A percentile compares a stretch with the other conserved stretches of the same genome.
These are phyloP conservation scores for Chrysopilus asiliformis DNA, from an alignment of 2,888 invertebrate genomes.

Conservation along the genomic window DNA sequence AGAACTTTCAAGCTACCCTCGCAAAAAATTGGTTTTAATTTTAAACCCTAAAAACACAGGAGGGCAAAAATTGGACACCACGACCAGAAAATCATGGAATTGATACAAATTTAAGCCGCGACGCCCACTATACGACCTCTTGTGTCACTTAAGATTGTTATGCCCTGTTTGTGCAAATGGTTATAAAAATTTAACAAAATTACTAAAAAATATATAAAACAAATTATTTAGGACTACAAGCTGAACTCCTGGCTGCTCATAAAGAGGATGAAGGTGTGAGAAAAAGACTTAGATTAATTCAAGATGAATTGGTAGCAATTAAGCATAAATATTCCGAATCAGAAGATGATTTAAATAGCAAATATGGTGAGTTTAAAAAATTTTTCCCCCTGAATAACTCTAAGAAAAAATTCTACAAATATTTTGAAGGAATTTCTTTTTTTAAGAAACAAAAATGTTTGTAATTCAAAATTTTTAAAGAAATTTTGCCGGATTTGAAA, in stretches of 20 bases:
- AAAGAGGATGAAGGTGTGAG: constrained; percentile 35
- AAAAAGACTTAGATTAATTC: constrained; percentile 30
- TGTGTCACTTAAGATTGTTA: not conserved
- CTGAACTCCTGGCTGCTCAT: constrained; percentile 31
- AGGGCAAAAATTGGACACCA: too few relatives aligned
- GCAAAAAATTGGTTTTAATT: too few relatives aligned
- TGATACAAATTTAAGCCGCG: not conserved
- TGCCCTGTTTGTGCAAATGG: not conserved
- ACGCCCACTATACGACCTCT: not conserved
- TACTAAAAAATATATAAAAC: not conserved
- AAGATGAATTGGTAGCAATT: constrained; percentile 29
- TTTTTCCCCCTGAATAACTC: too few relatives aligned
- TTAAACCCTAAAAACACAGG: too few relatives aligned
- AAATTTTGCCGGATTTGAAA: too few relatives aligned
- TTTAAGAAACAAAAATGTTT: too few relatives aligned
- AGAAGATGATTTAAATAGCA: constrained; percentile 30
- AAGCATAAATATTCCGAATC: constrained; percentile 30
- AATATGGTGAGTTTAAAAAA: constrained; percentile 24
- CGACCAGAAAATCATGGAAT: too few relatives aligned
- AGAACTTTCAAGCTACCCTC: too few relatives aligned
- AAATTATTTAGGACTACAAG: constrained; percentile 28
- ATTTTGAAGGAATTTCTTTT: too few relatives aligned
- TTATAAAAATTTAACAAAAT: not conserved
- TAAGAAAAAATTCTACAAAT: too few relatives aligned
- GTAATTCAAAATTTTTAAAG: too few relatives aligned